Conservation (phyloP, 2,113 vertebrate genomes). For the Stictonetta naevosa region DNA sequence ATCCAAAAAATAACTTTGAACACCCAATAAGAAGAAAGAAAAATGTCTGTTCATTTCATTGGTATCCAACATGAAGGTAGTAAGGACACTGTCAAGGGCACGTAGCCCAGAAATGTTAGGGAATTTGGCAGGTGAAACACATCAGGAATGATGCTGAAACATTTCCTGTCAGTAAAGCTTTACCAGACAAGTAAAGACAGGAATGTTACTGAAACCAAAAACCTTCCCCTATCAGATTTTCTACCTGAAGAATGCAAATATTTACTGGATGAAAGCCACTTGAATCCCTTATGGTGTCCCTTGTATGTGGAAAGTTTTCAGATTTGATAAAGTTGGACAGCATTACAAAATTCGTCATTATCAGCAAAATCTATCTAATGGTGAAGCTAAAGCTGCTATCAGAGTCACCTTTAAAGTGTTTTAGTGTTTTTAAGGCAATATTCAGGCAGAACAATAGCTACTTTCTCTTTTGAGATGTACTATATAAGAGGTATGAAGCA, state of each 20-base stretch:
- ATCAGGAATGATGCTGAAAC: neutral
- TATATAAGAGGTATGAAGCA: neutral
- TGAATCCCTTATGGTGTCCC: accelerated
- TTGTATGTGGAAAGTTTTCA: neutral
- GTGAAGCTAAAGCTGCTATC: neutral
- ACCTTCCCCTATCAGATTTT: neutral
- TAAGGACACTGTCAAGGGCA: neutral
- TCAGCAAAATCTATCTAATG: neutral
- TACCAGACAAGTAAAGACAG: neutral
- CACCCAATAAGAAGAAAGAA: neutral
- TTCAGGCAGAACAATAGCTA: neutral
- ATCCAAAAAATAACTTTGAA: neutral
- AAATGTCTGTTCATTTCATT: neutral
- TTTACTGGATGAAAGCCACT: neutral
- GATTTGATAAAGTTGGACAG: neutral
- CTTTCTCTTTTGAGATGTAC: neutral
- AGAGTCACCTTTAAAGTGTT: neutral
- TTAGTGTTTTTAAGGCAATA: neutral
- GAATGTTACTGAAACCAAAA: neutral
- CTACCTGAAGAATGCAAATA: neutral
- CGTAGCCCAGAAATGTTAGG: neutral
- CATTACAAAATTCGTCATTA: neutral
- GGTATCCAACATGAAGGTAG: neutral
- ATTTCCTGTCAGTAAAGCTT: neutral
- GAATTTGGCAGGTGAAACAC: neutral